Evolutionary conservation across 2,113 vertebrate species (phyloP), one percentile per base, ranked within the genome.

Genomic region (Leucoraja erinaceus): DNA sequence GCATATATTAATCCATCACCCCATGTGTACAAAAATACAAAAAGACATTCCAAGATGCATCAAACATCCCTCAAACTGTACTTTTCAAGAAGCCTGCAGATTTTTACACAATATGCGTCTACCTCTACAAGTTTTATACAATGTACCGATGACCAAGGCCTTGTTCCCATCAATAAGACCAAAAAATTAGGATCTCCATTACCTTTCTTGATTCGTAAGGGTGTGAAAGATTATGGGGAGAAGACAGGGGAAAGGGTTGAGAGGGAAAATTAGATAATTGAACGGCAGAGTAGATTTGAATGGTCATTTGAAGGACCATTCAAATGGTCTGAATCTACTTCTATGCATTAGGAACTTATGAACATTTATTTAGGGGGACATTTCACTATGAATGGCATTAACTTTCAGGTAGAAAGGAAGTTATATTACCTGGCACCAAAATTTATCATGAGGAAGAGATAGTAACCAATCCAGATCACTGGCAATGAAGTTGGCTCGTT

Each of bases 391-490:
- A 47, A 72, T 70, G 20, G 33, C 61, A 70, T 4, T 12, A 25
- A 22, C 2, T n/a, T 31, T 75, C 4, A 76, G 10, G n/a, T 22
- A 91, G 31, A 74, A 54, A 54, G 31, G 33, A 28, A 20, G 33
- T 47, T 91, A 25, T 72, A 61, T 95, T 95, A 99, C 99, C 98
- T 99, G 99, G 95, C 98, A 99, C 99, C 98, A 99, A 95, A 99
- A 99, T 93, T 96, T 98, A 94, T 99, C 97, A 16, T 99, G 98
- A 93, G 98, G 97, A 95, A 98, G 95, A 14, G 96, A 94, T 31
- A 99, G 96, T 84, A 99, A 97, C 98, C 98, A 99, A 93, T 97
- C 97, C 93, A 99, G 96, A 95, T 99, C 99, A 94, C 98, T 97
- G 0, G 95, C 95, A 93, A 99, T 97, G 94, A 99, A 99, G 94